Conservation (phyloP, 2,888 invertebrate species). For the Galerucella nymphaeae region DNA sequence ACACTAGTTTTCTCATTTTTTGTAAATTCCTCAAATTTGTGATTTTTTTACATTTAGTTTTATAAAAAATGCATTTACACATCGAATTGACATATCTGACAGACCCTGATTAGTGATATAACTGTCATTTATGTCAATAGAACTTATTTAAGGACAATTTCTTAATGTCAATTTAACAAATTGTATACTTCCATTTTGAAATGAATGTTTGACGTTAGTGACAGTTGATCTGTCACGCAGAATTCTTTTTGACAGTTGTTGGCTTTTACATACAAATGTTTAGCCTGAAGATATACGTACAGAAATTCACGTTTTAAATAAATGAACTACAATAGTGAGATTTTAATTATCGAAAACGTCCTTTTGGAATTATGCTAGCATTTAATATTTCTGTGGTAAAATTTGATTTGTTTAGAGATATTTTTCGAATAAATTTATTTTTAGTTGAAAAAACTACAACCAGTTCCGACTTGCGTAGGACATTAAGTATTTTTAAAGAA, state of each 20-base stretch:
- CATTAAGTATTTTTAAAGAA: no score
- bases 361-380: neutral
- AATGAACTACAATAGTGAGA: neutral
- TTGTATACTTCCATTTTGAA: neutral
- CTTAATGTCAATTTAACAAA: neutral
- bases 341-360: no score
- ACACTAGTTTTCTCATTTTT: neutral
- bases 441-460: no score
- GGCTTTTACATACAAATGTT: neutral
- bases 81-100: neutral
- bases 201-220: constrained; percentile 3
- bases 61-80: constrained; percentile 2
- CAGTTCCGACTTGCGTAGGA: no score
- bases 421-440: neutral
- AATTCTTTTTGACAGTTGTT: neutral
- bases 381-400: neutral
- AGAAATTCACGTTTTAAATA: neutral
- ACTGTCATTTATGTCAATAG: neutral
- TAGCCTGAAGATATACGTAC: neutral
- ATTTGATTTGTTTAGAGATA: neutral
- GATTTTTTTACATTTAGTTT: neutral
- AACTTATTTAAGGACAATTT: neutral
- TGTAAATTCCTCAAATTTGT: constrained; percentile 1
- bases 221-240: neutral
- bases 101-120: neutral